phyloP scores from a whole-genome alignment of 2,888 invertebrate genomes.

The Chymomyza fuscimana region DNA sequence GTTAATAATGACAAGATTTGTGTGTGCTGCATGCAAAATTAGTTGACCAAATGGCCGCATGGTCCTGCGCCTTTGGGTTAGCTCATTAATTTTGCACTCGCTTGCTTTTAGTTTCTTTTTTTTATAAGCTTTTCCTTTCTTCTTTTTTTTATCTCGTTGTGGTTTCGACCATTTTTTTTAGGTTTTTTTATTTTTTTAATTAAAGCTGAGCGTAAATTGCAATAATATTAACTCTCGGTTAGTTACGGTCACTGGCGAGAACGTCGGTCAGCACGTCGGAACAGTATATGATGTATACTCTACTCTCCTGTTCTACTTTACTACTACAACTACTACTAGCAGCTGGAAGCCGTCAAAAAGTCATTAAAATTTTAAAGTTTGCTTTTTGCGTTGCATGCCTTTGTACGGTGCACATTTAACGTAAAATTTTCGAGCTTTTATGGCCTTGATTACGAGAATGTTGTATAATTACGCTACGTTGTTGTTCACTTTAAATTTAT shows the following conservation, averaged over 20 bases:
- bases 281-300: not conserved
- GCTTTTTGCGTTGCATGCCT: not conserved
- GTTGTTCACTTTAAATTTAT: conserved; percentile 48
- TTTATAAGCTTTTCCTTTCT: not conserved
- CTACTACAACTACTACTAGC: not conserved
- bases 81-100: conserved; percentile 15
- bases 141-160: not conserved
- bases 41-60: conserved; percentile 28
- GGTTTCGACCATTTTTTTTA: conserved; percentile 1
- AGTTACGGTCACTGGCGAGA: not conserved
- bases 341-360: not conserved
- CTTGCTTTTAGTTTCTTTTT: not conserved
- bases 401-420: not conserved
- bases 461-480: conserved; percentile 19
- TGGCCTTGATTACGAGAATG: not conserved
- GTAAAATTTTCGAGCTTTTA: not conserved
- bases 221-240: conserved; percentile 60
- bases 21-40: conserved; percentile 67
- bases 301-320: not conserved
- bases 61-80: conserved; percentile 2
- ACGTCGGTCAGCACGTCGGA: not conserved
- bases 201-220: conserved; percentile 47
- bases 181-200: conserved; percentile 43
- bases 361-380: not conserved
- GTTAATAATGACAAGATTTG: conserved; percentile 72